These are phyloP conservation scores for Rhizoglyphus robini DNA, from an alignment of 1,140 invertebrate genomes.

Conservation along the genomic window DNA sequence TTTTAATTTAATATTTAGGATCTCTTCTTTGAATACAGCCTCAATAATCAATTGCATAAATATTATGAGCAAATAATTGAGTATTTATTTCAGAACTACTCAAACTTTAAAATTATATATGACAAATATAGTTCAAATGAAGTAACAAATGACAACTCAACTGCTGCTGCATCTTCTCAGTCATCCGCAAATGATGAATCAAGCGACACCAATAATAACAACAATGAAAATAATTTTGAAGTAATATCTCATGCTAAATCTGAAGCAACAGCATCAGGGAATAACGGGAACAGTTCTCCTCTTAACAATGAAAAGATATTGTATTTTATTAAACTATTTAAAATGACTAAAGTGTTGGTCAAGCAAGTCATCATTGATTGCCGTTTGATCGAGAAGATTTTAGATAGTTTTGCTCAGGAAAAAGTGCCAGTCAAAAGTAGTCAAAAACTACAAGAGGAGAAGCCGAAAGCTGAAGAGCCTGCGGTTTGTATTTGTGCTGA, in stretches of 20 bases:
- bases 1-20: conserved; percentile 42
- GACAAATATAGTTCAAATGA: conserved; percentile 7
- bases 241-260: background rate
- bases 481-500: background rate
- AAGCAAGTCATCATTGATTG: conserved; percentile 51
- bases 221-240: background rate
- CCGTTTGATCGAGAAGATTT: conserved; percentile 48
- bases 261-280: background rate
- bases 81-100: conserved; percentile 22
- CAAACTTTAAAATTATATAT: conserved; percentile 6
- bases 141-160: too few species aligned
- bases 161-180: background rate
- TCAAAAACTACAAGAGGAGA: background rate
- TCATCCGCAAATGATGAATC: background rate
- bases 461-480: background rate
- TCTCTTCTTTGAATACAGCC: conserved; percentile 63
- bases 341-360: conserved; percentile 1
- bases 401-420: conserved; percentile 46
- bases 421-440: background rate
- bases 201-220: background rate
- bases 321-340: background rate
- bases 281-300: background rate
- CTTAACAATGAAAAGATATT: background rate
- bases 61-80: conserved; percentile 59
- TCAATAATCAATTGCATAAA: conserved; percentile 80